Base-by-base conservation (phyloP, 2,797 vertebrate species). In the Fratercula arctica region DNA sequence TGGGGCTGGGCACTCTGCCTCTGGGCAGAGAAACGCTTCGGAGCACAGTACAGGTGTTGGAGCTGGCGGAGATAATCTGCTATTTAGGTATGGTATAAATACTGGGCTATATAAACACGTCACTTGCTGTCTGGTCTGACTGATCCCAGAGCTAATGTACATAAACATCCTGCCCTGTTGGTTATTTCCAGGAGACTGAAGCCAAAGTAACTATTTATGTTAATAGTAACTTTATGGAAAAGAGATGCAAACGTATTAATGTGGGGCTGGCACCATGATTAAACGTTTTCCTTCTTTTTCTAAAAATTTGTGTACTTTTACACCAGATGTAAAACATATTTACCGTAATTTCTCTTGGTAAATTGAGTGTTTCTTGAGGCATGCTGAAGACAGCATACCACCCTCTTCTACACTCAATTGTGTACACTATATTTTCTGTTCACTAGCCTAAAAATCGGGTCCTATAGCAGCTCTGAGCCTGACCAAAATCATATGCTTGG, bases 141-240 rank as follows among this genome's bases (percentile, higher is more conserved):
- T 64, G 75, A 73, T 92, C 68, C 85, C 87, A 91, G 81, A 77
- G 74, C 45, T 64, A 19, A 26, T 23, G 78, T 41, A 73, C 8
- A 3, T 70, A 86, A 97, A 85, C 79, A 83, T 75, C 69, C 64
- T 96, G 68, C 70, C 43, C 72, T 45, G 0, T 39, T 76, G 74
- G 68, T 45, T 53, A 16, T 46, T 83, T 64, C 23, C 37, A 90
- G 59, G 18, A 93, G 25, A 56, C 20, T 63, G 78, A 92, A 85
- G 87, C 72, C 90, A 96, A 93, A 26, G 39, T 91, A 95, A 92
- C 48, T 92, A 68, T 93, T 94, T 53, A 87, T 43, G 48, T 67
- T 87, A 59, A 63, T 41, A 54, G 35, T 87, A 73, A 60, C 75
- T 73, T 70, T 25, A 78, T 85, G 73, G 72, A 77, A 92, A 95